These are phyloP conservation scores for Butorides virescens DNA, from an alignment of 2,113 vertebrate genomes.

Conservation along the genomic window DNA sequence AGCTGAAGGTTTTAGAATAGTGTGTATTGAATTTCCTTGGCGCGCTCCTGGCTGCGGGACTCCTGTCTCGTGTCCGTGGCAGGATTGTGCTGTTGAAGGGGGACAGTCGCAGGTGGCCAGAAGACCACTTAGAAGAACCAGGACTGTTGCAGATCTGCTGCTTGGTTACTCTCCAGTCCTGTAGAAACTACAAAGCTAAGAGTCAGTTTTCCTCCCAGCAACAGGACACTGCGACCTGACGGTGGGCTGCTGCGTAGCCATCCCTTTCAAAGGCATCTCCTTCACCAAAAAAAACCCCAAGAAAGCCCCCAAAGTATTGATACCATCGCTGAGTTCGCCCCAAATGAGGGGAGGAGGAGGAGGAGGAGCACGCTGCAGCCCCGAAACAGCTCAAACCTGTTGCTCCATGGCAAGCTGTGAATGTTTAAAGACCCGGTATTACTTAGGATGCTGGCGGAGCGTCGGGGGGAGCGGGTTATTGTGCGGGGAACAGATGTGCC, in stretches of 20 bases:
- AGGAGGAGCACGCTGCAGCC: background rate
- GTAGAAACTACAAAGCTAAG: background rate
- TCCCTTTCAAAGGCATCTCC: background rate
- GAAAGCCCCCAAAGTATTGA: accelerated
- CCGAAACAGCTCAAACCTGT: slow-evolving; percentile 73
- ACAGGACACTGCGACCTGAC: background rate
- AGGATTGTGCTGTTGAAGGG: background rate
- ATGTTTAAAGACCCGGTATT: slow-evolving; percentile 17
- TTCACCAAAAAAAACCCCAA: too few relatives aligned
- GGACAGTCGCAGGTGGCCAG: background rate
- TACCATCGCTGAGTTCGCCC: background rate
- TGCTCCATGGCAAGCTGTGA: slow-evolving; percentile 68
- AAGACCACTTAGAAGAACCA: background rate
- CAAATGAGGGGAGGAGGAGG: background rate
- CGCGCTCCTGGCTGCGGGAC: accelerated
- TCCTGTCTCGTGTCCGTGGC: accelerated
- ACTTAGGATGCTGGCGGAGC: slow-evolving; percentile 41
- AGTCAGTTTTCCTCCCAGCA: background rate
- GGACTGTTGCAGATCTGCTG: background rate
- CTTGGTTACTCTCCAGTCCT: background rate
- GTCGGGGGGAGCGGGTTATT: slow-evolving; percentile 46
- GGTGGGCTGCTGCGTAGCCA: background rate
- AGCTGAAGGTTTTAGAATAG: background rate
- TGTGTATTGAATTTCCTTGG: background rate
- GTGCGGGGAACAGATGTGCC: slow-evolving; percentile 87